Evolutionary conservation across 2,888 invertebrate species (phyloP), one percentile per base, ranked within the genome.

Genomic region (Periphyllus acericola): DNA sequence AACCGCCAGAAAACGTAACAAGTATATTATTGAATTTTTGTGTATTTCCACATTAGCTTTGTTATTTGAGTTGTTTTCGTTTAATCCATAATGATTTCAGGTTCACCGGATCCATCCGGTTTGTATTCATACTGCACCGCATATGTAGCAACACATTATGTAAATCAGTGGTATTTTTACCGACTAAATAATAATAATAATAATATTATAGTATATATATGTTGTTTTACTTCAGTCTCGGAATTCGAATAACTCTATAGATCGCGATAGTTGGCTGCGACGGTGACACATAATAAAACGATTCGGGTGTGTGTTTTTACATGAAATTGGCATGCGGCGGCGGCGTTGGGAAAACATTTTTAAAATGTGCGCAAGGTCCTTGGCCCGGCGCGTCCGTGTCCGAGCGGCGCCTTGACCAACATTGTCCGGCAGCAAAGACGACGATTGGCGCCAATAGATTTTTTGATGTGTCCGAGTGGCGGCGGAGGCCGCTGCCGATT

Each of bases 391-490:
- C 87, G 78, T 85, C 89, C 74, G 83, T 60, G 71, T 79, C 89
- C 82, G 46, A 25, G 14, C 84, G 80, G 88, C 89, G 89, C 89
- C 86, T 89, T 72, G 90, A 89, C 46, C 89, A 89, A 76, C 89
- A 88, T 74, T 89, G 89, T 81, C 89, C 89, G 85, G 90, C 89
- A 88, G 89, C 87, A 81, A 89, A 86, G 87, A 89, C 89, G 32
- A 90, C 89, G 83, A 89, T 89, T 29, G 90, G 89, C 66, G 90
- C 89, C 88, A 89, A 82, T 71, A 89, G 79, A 46, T 60, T 60
- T 84, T 84, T 75, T 71, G 89, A 81, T 76, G 84, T 84, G 85
- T 81, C 80, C 85, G 88, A 87, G 75, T 78, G 89, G 60, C 46
- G 83, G 83, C 82, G 87, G 79, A 79, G 72, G 87, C 87, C 87